Evolutionary conservation across 2,797 vertebrate species (phyloP).

Genomic region (Champsocephalus gunnari): DNA sequence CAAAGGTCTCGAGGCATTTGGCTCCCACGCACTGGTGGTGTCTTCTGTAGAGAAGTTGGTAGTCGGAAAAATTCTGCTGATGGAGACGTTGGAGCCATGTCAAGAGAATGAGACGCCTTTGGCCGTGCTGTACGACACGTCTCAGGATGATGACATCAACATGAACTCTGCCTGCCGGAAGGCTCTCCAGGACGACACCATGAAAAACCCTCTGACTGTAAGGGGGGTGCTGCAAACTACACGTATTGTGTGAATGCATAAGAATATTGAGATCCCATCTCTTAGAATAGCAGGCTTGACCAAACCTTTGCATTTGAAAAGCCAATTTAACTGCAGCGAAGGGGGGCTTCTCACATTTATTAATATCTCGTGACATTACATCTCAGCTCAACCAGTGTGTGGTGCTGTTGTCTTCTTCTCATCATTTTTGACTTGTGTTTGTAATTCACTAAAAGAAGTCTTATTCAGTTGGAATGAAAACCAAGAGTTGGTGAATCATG

Average conservation of each 20-base stretch:
- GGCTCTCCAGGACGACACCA: constrained; percentile 87
- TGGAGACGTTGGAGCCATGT: constrained; percentile 87
- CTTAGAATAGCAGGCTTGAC: background rate
- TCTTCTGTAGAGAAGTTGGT: constrained; percentile 87
- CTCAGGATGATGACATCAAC: constrained; percentile 92
- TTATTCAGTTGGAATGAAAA: constrained; percentile 19
- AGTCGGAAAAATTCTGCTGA: constrained; percentile 90
- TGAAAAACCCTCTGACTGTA: constrained; percentile 90
- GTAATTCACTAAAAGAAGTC: background rate
- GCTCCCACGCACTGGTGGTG: constrained; percentile 84
- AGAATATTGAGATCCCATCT: background rate
- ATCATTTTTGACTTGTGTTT: background rate
- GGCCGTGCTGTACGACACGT: constrained; percentile 93
- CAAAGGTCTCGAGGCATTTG: constrained; percentile 90
- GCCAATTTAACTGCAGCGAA: background rate
- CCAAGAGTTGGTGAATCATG: background rate
- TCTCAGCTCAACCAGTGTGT: constrained; percentile 2
- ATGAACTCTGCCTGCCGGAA: constrained; percentile 90
- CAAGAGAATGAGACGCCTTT: constrained; percentile 81
- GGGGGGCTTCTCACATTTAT: background rate
- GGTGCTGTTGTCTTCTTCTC: background rate
- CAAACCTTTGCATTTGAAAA: background rate
- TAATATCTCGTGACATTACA: background rate
- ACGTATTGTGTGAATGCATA: background rate
- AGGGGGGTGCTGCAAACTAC: constrained; percentile 4